A percentile compares a stretch with the other conserved stretches of the same genome.
These are phyloP conservation scores for Dryobotodes eremita DNA, from an alignment of 2,888 invertebrate genomes.

Conservation along the genomic window DNA sequence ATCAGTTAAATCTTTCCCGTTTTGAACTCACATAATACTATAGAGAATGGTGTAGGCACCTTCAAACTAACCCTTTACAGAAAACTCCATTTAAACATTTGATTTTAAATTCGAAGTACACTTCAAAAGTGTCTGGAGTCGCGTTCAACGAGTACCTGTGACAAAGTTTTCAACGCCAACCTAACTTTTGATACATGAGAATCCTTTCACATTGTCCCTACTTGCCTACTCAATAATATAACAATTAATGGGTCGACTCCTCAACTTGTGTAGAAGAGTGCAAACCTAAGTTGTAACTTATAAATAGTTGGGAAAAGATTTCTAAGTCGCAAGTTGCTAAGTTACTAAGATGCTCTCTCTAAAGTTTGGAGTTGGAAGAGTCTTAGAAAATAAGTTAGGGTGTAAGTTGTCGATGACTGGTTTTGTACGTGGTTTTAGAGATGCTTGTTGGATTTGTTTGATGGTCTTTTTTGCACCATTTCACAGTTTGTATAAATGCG, in stretches of 20 bases:
- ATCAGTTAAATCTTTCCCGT: no score
- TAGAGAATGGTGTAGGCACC: background rate
- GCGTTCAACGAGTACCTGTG: slow-evolving; percentile 64
- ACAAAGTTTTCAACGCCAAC: slow-evolving; percentile 71
- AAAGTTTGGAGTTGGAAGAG: slow-evolving; percentile 40
- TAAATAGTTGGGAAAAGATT: slow-evolving; percentile 67
- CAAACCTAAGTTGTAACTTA: slow-evolving; percentile 59
- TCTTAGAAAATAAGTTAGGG: slow-evolving; percentile 52
- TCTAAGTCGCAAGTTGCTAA: slow-evolving; percentile 61
- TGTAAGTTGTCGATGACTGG: slow-evolving; percentile 37
- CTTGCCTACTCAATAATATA: slow-evolving; percentile 61
- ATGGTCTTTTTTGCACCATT: background rate
- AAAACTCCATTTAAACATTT: slow-evolving; percentile 56
- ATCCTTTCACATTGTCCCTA: slow-evolving; percentile 73
- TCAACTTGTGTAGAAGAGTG: slow-evolving; percentile 59
- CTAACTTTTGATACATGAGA: slow-evolving; percentile 78
- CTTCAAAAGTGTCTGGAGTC: slow-evolving; percentile 47
- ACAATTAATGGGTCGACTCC: slow-evolving; percentile 70
- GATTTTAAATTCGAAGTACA: slow-evolving; percentile 65
- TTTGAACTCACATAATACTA: background rate
- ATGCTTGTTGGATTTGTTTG: slow-evolving; percentile 1
- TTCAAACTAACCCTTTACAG: background rate
- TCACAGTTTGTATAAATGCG: background rate
- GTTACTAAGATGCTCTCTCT: slow-evolving; percentile 58
- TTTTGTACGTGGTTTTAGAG: slow-evolving; percentile 30